Evolutionary conservation across 1,140 invertebrate species (phyloP).

Genomic region (Acromyrmex echinatior): DNA sequence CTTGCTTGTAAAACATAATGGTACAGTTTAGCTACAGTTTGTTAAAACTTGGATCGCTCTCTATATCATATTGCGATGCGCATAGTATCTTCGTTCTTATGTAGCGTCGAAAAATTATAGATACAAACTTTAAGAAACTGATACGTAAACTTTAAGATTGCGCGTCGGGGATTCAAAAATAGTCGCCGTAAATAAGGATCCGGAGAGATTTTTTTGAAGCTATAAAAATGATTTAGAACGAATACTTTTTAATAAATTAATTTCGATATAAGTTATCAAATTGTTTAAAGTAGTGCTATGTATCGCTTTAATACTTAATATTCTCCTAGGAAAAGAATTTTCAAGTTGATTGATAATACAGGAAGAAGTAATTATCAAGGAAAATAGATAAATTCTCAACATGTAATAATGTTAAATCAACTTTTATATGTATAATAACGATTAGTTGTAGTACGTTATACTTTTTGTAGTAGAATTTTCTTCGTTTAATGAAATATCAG

Average conservation of each 20-base stretch:
- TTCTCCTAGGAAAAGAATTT: neutral
- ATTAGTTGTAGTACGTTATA: neutral
- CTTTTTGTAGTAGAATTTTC: neutral
- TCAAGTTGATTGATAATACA: neutral
- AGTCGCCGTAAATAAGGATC: neutral
- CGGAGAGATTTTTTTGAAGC: neutral
- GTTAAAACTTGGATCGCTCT: slow-evolving; percentile 35
- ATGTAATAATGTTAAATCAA: neutral
- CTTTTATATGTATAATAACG: neutral
- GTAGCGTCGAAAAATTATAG: slow-evolving; percentile 40
- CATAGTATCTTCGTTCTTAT: slow-evolving; percentile 11
- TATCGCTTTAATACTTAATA: neutral
- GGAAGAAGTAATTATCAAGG: neutral
- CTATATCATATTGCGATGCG: slow-evolving; percentile 11
- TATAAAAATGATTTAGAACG: neutral
- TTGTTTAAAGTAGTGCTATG: neutral
- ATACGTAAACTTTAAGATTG: slow-evolving; percentile 32
- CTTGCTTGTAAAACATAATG: neutral
- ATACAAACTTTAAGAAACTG: slow-evolving; percentile 36
- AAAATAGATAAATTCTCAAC: neutral
- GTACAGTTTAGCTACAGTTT: slow-evolving; percentile 17
- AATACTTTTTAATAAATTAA: neutral
- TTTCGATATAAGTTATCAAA: neutral
- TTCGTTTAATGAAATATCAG: neutral
- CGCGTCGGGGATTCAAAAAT: slow-evolving; percentile 27